Evolutionary conservation across 2,113 vertebrate genomes (phyloP).

Genomic region (Suncus etruscus): DNA sequence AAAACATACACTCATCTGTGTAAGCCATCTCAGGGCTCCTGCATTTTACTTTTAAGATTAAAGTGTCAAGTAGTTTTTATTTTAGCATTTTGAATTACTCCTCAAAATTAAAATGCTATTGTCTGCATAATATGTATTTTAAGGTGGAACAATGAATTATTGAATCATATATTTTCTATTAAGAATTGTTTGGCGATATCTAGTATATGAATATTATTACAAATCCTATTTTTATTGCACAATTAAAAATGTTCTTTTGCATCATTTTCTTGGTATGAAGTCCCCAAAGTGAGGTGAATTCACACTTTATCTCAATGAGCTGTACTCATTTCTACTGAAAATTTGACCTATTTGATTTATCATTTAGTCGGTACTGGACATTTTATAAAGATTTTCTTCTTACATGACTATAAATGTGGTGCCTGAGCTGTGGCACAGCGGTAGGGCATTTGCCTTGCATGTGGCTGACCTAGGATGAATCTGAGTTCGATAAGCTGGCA

Average conservation of each 20-base stretch:
- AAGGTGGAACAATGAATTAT: constrained; percentile 7
- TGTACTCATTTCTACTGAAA: neutral
- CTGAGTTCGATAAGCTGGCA: no score
- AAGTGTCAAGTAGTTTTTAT: neutral
- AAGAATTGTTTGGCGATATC: constrained; percentile 49
- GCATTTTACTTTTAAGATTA: constrained; percentile 10
- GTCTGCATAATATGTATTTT: neutral
- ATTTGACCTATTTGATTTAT: neutral
- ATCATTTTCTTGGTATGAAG: constrained; percentile 25
- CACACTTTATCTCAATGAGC: constrained; percentile 9
- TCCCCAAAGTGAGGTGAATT: neutral
- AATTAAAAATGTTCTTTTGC: constrained; percentile 44
- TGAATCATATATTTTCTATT: constrained; percentile 26
- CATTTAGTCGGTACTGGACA: neutral
- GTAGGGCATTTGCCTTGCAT: no score
- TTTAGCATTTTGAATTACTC: constrained; percentile 14
- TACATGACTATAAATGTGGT: neutral
- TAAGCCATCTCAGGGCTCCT: no score
- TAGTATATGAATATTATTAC: constrained; percentile 1
- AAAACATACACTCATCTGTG: no score
- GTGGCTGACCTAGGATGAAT: no score
- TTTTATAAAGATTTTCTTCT: neutral
- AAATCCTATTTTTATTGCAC: constrained; percentile 25
- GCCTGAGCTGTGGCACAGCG: no score
- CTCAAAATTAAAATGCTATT: constrained; percentile 32